Evolutionary conservation across 2,888 invertebrate genomes (phyloP).

Genomic region (Leucozona laternaria): DNA sequence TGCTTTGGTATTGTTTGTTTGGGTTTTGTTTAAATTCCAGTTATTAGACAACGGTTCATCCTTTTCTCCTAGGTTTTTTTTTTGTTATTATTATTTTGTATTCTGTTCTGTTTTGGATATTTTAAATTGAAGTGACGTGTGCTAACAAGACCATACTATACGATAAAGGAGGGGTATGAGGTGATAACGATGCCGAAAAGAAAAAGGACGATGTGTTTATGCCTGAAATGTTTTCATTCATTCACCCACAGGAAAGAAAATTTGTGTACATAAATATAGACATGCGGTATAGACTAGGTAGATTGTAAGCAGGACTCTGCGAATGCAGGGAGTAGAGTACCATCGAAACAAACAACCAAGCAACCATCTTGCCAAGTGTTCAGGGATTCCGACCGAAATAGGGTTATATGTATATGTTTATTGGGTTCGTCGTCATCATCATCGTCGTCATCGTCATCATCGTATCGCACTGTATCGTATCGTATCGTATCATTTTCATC

Average conservation of each 20-base stretch:
- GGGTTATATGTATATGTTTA: slow-evolving; percentile 74
- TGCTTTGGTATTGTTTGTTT: slow-evolving; percentile 63
- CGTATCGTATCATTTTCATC: slow-evolving; percentile 39
- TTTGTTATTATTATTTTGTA: slow-evolving; percentile 28
- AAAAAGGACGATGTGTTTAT: slow-evolving; percentile 59
- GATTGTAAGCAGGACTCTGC: slow-evolving; percentile 27
- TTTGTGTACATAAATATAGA: slow-evolving; percentile 34
- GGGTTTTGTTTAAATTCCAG: slow-evolving; percentile 63
- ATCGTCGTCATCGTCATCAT: slow-evolving; percentile 32
- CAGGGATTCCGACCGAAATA: slow-evolving; percentile 67
- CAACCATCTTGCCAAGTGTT: slow-evolving; percentile 55
- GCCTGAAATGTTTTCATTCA: slow-evolving; percentile 69
- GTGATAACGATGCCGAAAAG: slow-evolving; percentile 35
- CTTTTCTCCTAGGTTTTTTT: slow-evolving; percentile 41
- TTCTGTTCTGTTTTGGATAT: slow-evolving; percentile 68
- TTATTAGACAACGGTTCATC: slow-evolving; percentile 71
- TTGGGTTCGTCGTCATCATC: slow-evolving; percentile 62
- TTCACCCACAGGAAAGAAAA: slow-evolving; percentile 70
- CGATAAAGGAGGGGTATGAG: slow-evolving; percentile 23
- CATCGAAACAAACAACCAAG: slow-evolving; percentile 37
- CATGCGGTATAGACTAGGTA: slow-evolving; percentile 24
- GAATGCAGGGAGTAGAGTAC: slow-evolving; percentile 59
- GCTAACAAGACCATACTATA: slow-evolving; percentile 65
- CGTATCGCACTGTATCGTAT: slow-evolving; percentile 30
- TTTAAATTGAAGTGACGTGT: slow-evolving; percentile 75